phyloP scores from a whole-genome alignment of 2,797 vertebrate species.

The Taenioides sp. region DNA sequence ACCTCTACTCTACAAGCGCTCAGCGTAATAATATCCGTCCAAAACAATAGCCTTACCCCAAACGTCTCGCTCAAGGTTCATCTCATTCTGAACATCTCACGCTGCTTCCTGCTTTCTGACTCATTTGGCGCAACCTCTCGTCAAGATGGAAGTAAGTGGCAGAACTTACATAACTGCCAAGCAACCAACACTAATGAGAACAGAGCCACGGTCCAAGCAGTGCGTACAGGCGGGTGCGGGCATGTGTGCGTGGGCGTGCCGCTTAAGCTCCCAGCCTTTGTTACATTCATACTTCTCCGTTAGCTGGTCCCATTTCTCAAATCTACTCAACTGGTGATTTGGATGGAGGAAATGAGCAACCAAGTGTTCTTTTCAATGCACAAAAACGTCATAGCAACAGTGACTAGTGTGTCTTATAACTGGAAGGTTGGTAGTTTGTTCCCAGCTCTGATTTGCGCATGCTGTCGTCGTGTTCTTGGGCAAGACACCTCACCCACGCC shows the following conservation, averaged over 20 bases:
- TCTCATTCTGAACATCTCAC: background rate
- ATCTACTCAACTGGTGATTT: constrained; percentile 22
- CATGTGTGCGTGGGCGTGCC: constrained; percentile 30
- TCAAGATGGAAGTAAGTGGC: constrained; percentile 28
- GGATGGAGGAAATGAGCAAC: constrained; percentile 22
- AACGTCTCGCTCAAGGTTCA: background rate
- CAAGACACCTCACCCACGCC: too few species aligned
- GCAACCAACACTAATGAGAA: constrained; percentile 37
- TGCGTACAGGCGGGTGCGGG: constrained; percentile 27
- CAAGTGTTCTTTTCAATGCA: background rate
- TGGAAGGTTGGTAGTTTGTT: background rate
- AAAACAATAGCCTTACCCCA: background rate
- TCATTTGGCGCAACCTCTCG: constrained; percentile 16
- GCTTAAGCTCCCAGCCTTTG: constrained; percentile 41
- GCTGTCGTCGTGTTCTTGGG: too few species aligned
- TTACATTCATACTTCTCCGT: constrained; percentile 36
- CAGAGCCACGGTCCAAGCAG: constrained; percentile 22
- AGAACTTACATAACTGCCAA: constrained; percentile 32
- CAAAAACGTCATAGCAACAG: background rate
- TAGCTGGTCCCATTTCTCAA: constrained; percentile 11
- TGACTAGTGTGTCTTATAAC: background rate
- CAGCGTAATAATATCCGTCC: background rate
- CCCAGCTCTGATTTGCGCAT: too few species aligned
- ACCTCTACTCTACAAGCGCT: background rate
- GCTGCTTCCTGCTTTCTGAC: constrained; percentile 4